Percentiles rank a stretch among this genome's conserved stretches.
phyloP scores from a whole-genome alignment of 2,113 vertebrate genomes.

The Xenopus laevis region DNA sequence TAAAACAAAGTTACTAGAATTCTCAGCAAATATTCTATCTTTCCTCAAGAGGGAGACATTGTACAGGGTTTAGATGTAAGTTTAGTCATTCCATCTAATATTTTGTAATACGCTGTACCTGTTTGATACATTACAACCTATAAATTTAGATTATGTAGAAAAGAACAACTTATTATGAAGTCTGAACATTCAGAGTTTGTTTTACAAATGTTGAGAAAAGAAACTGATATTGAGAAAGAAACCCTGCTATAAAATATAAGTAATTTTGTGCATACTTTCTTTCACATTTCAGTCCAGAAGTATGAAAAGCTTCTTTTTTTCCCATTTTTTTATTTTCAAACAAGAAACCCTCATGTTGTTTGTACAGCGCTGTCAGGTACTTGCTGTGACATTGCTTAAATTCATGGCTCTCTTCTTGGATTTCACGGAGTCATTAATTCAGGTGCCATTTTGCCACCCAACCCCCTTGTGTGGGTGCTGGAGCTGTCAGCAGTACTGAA shows the following conservation, averaged over 20 bases:
- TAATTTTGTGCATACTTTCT: too few species aligned
- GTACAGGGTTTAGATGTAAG: constrained; percentile 12
- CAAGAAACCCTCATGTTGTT: too few species aligned
- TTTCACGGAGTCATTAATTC: constrained; percentile 12
- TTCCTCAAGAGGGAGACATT: constrained; percentile 33
- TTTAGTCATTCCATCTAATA: background rate
- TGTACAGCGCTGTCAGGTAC: background rate
- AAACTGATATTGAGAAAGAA: too few species aligned
- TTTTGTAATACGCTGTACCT: background rate
- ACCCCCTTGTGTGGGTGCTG: constrained; percentile 3
- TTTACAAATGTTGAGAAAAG: too few species aligned
- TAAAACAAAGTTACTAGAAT: too few species aligned
- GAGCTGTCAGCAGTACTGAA: constrained; percentile 19
- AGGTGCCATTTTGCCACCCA: constrained; percentile 1
- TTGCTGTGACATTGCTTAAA: background rate
- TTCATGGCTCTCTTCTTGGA: background rate
- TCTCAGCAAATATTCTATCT: background rate
- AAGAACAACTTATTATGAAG: background rate
- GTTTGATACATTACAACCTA: background rate
- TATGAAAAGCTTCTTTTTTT: too few species aligned
- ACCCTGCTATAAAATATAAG: too few species aligned
- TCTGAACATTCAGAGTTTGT: too few species aligned
- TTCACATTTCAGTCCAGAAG: too few species aligned
- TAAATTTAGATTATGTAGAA: background rate
- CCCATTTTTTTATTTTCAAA: background rate